Conservation (phyloP, 1,140 invertebrate species). For the Bursaphelenchus mucronatus region DNA sequence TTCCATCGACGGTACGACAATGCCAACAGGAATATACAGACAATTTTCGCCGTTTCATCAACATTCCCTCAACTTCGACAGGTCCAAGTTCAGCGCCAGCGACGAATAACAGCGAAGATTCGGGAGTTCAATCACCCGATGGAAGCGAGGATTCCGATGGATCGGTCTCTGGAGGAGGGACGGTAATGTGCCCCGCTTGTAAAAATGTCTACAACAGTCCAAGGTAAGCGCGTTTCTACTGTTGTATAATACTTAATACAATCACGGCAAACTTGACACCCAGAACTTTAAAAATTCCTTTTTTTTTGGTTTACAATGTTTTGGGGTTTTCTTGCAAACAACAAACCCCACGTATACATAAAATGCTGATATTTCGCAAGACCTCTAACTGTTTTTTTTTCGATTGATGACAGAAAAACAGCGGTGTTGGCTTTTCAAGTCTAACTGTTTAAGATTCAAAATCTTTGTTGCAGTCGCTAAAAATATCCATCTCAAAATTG, state of each 20-base stretch:
- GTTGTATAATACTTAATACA: background rate
- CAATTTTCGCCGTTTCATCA: too few species aligned
- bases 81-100: too few species aligned
- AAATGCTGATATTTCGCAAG: too few species aligned
- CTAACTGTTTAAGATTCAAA: background rate
- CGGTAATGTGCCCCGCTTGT: constrained; percentile 43
- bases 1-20: too few species aligned
- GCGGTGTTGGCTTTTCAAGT: background rate
- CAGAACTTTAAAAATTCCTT: background rate
- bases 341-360: too few species aligned
- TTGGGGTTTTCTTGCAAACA: background rate
- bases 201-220: constrained; percentile 43
- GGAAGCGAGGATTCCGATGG: constrained; percentile 26
- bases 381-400: too few species aligned
- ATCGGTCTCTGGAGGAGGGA: constrained; percentile 19
- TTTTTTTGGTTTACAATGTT: background rate
- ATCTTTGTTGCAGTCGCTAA: background rate
- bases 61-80: too few species aligned
- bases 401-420: too few species aligned
- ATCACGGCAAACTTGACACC: background rate
- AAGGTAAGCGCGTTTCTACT: constrained; percentile 2
- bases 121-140: constrained; percentile 17
- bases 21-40: too few species aligned
- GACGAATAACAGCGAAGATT: background rate
- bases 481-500: background rate